Percentiles rank a stretch among this genome's conserved stretches.
phyloP scores from a whole-genome alignment of 2,888 invertebrate species.

The Phengaris alcon region DNA sequence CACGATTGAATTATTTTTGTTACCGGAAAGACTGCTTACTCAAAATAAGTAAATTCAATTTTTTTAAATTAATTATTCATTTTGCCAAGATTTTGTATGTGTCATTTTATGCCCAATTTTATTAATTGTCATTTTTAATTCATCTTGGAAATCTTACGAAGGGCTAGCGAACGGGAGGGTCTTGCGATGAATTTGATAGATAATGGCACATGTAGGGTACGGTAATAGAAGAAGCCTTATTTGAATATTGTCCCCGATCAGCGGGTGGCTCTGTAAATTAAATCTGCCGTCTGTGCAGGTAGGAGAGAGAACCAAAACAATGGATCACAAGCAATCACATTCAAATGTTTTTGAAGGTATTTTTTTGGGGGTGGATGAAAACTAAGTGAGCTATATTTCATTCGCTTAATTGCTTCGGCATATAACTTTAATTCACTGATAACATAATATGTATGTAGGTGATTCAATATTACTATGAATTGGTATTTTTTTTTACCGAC shows the following conservation, averaged over 20 bases:
- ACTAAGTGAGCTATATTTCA: background rate
- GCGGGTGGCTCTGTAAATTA: conserved; percentile 71
- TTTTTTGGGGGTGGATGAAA: background rate
- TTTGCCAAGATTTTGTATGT: background rate
- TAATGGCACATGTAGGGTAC: conserved; percentile 69
- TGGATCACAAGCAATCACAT: conserved; percentile 6
- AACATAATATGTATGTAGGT: too few species aligned
- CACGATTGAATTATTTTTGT: too few species aligned
- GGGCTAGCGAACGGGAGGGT: conserved; percentile 52
- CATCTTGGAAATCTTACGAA: conserved; percentile 42
- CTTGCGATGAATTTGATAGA: conserved; percentile 68
- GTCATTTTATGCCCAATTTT: background rate
- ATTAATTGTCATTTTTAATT: conserved; percentile 16
- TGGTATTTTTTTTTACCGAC: too few species aligned
- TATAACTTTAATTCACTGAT: too few species aligned
- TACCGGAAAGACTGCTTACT: too few species aligned
- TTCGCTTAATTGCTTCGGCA: background rate
- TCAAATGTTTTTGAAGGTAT: conserved; percentile 16
- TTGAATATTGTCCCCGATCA: conserved; percentile 74
- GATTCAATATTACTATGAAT: too few species aligned
- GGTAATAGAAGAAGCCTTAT: conserved; percentile 77
- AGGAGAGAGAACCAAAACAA: conserved; percentile 39
- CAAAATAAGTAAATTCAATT: too few species aligned
- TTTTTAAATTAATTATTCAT: too few species aligned
- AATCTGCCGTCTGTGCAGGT: conserved; percentile 66